These are phyloP conservation scores for Dioctria linearis DNA, from an alignment of 2,888 invertebrate genomes.

Conservation along the genomic window DNA sequence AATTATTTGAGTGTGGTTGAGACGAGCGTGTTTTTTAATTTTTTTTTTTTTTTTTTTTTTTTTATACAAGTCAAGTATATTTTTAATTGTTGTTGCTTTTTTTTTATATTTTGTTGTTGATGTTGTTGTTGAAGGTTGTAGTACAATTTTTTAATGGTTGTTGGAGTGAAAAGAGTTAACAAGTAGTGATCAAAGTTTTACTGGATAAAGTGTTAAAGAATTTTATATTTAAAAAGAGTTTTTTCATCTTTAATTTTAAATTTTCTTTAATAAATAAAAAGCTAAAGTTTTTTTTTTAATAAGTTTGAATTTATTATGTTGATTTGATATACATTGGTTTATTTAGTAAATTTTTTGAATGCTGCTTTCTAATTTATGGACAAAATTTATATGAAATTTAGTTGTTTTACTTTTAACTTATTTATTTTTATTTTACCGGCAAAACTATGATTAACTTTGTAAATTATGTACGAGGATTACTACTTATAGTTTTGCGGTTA, in stretches of 20 bases:
- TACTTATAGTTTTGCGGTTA: no score
- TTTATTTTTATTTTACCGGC: no score
- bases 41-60: constrained; percentile 25
- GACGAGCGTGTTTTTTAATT: constrained; percentile 55
- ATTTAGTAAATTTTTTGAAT: constrained; percentile 1
- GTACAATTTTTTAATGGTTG: constrained; percentile 53
- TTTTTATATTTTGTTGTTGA: constrained; percentile 53
- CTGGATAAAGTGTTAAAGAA: constrained; percentile 48
- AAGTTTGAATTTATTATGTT: constrained; percentile 8
- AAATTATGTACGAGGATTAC: no score
- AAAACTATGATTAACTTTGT: no score
- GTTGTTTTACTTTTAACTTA: no score
- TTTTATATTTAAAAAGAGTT: constrained; percentile 2
- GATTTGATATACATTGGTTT: neutral
- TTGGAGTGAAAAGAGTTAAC: constrained; percentile 55
- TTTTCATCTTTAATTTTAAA: neutral
- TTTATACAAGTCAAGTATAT: constrained; percentile 32
- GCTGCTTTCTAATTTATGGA: neutral
- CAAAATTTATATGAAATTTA: no score
- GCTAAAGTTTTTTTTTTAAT: constrained; percentile 10
- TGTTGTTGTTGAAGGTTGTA: constrained; percentile 57
- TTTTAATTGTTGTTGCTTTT: constrained; percentile 52
- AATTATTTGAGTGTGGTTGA: constrained; percentile 55
- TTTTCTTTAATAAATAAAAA: constrained; percentile 33
- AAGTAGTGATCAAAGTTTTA: constrained; percentile 47